Conservation (phyloP, 2,113 vertebrate genomes). For the Pongo abelii region DNA sequence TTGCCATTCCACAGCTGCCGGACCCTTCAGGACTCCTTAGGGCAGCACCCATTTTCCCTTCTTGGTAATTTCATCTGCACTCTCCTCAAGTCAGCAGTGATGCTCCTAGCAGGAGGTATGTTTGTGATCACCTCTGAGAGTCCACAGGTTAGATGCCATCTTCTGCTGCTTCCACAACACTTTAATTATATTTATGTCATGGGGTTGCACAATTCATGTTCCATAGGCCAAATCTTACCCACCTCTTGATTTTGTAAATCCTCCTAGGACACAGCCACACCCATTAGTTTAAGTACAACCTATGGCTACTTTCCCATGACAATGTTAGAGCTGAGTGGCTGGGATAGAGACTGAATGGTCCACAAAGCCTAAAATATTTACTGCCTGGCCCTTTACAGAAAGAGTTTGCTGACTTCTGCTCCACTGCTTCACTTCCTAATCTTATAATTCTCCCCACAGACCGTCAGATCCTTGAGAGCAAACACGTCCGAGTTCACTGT, state of each 20-base stretch:
- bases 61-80: not conserved
- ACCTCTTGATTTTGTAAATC: not conserved
- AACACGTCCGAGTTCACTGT: not conserved
- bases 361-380: not conserved
- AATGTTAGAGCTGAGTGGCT: fast-evolving
- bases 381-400: not conserved
- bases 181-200: not conserved
- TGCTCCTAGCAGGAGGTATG: not conserved
- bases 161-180: not conserved
- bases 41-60: not conserved
- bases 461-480: not conserved
- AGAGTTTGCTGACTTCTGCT: not conserved
- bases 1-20: fast-evolving
- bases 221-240: not conserved
- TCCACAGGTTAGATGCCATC: not conserved
- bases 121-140: not conserved
- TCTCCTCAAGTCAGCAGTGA: not conserved
- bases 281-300: no score
- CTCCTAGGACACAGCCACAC: not conserved
- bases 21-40: no score
- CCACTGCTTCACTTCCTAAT: fast-evolving
- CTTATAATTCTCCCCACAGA: not conserved
- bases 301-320: not conserved
- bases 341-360: not conserved
- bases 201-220: not conserved